phyloP scores from a whole-genome alignment of 2,113 vertebrate species.

The Elephantulus edwardii region DNA sequence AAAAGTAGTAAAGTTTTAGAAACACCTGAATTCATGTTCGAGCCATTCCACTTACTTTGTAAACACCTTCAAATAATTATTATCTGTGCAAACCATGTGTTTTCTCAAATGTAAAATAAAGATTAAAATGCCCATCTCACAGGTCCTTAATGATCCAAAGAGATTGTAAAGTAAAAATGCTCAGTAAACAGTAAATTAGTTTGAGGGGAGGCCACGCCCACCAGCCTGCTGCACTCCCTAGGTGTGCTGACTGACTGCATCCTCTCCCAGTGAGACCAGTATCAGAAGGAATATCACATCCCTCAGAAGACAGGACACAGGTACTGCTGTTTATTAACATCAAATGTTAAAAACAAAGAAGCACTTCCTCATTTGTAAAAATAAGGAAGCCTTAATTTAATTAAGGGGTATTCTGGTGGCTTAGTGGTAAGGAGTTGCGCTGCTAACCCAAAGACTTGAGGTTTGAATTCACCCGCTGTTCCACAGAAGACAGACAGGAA shows the following conservation, averaged over 20 bases:
- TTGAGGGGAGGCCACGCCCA: not conserved
- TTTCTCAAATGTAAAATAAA: constrained; percentile 42
- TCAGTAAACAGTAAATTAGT: not conserved
- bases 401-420: too few species aligned
- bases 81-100: not conserved
- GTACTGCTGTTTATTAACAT: not conserved
- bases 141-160: not conserved
- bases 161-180: not conserved
- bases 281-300: not conserved
- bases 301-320: not conserved
- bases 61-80: not conserved
- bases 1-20: not conserved
- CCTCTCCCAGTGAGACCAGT: not conserved
- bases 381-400: too few species aligned
- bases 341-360: not conserved
- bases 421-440: too few species aligned
- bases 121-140: not conserved
- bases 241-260: not conserved
- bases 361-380: not conserved
- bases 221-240: not conserved
- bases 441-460: too few species aligned
- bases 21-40: constrained; percentile 31
- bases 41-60: not conserved
- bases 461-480: too few species aligned
- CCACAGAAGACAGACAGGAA: too few species aligned